Evolutionary conservation across 2,888 invertebrate species (phyloP), one percentile per base, ranked within the genome.

Genomic region (Pachycephus smyrnensis): DNA sequence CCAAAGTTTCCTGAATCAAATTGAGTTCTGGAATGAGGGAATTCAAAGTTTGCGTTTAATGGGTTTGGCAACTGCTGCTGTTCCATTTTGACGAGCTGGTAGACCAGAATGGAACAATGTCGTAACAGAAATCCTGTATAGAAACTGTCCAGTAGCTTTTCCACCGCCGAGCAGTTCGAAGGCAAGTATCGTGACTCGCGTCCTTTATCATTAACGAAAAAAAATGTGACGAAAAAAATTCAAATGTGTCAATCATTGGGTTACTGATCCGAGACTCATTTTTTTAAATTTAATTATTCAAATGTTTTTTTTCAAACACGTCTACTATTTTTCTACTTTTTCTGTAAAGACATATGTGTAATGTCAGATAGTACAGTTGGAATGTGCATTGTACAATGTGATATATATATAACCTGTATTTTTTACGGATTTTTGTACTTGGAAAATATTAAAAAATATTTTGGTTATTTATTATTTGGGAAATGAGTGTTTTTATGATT

Each of bases 1-100:
- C 80, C 74, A 79, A 80, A 79, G 79, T 82, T 79, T 73, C 77
- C 76, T 68, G 30, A 79, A 74, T 78, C 68, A 69, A 81, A 81
- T 81, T 82, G 78, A 76, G 31, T 77, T 69, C 74, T 32, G 55
- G 55, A 55, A 55, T 55, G 55, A 55, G 23, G 23, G 55, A 55
- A 55, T 55, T 55, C 55, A 55, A 55, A 55, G 23, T 55, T 55
- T 55, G 55, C 55, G 55, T 55, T 55, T 55, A 23, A 55, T 55
- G 55, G 55, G 55, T 9, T 55, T 55, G 55, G 55, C 55, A 55
- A 23, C 55, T 23, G 55, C 23, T 55, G 23, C 55, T 55, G 55
- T 55, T 55, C 55, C 55, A 23, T 55, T 55, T 55, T 23, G 55
- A 55, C 23, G 55, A 23, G 55, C 55, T 23, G 55, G 23, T 55